A percentile compares a stretch with the other conserved stretches of the same genome.
Evolutionary conservation across 2,797 vertebrate genomes (phyloP).

Genomic region (Trachurus trachurus): DNA sequence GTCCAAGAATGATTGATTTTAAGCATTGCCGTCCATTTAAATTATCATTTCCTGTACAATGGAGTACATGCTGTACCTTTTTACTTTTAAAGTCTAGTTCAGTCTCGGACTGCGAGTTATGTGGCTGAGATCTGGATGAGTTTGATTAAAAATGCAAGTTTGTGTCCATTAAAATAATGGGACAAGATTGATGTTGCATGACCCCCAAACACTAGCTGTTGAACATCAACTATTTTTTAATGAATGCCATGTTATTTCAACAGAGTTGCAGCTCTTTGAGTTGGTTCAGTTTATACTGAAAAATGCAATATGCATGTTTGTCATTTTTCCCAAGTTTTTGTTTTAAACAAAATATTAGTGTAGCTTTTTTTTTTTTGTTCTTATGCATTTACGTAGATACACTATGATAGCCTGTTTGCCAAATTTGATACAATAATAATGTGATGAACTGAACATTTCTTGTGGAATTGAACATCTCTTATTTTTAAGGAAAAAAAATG

Average conservation of each 20-base stretch:
- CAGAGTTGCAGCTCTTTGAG: conserved; percentile 78
- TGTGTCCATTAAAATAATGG: conserved; percentile 69
- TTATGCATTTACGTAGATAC: conserved; percentile 80
- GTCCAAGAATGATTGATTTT: conserved; percentile 59
- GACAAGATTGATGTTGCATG: conserved; percentile 75
- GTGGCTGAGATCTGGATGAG: conserved; percentile 44
- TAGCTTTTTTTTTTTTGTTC: conserved; percentile 64
- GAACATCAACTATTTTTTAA: conserved; percentile 67
- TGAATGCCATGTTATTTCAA: conserved; percentile 79
- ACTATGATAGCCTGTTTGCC: conserved; percentile 85
- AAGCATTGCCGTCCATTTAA: conserved; percentile 77
- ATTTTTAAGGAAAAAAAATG: conserved; percentile 77
- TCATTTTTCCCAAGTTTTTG: conserved; percentile 67
- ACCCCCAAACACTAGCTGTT: conserved; percentile 73
- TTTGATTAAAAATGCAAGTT: conserved; percentile 63
- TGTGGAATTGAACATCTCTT: conserved; percentile 82
- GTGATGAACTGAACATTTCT: conserved; percentile 79
- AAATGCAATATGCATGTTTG: conserved; percentile 85
- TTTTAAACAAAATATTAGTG: conserved; percentile 77
- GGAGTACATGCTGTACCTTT: conserved; percentile 69
- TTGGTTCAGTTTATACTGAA: conserved; percentile 74
- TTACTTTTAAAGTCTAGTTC: conserved; percentile 32
- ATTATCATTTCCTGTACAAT: conserved; percentile 67
- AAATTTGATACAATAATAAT: conserved; percentile 82
- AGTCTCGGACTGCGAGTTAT: conserved; percentile 31